Percentiles rank a stretch among this genome's conserved stretches.
These are phyloP conservation scores for Eulemur albifrons DNA, from an alignment of 2,797 vertebrate genomes.

Conservation along the genomic window DNA sequence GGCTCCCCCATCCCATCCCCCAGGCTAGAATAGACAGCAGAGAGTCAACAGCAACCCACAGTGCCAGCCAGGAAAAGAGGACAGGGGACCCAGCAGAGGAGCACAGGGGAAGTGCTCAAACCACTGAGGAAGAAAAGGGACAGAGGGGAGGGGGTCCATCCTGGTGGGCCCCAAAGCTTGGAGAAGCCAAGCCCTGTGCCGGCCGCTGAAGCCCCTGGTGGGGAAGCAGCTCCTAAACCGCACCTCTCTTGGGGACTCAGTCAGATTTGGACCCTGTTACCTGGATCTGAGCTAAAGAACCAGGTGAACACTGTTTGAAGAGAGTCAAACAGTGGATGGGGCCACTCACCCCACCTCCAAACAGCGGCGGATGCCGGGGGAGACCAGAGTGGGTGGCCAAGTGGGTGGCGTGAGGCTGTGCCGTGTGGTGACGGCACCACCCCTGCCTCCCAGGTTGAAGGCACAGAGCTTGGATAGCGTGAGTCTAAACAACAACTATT, in stretches of 20 bases:
- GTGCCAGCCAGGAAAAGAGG: not conserved
- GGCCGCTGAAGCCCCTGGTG: accelerated
- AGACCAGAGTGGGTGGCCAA: not conserved
- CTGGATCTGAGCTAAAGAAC: not conserved
- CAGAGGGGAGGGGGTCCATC: not conserved
- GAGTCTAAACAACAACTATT: not conserved
- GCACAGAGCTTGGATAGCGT: accelerated
- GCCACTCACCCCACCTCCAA: no score
- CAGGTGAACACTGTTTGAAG: not conserved
- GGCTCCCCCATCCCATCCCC: no score
- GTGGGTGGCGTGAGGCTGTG: not conserved
- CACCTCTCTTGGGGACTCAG: accelerated
- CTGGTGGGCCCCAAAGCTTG: not conserved
- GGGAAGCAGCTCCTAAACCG: not conserved
- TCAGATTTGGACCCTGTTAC: not conserved
- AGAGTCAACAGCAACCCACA: not conserved
- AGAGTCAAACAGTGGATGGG: no score
- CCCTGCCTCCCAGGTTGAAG: not conserved
- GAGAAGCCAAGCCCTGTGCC: not conserved
- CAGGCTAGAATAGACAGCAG: no score
- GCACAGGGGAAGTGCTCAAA: no score
- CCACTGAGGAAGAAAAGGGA: no score
- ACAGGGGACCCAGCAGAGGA: not conserved
- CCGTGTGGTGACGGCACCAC: not conserved
- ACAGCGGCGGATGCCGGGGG: not conserved